Evolutionary conservation across 1,140 invertebrate genomes (phyloP).

Genomic region (Radopholus similis): DNA sequence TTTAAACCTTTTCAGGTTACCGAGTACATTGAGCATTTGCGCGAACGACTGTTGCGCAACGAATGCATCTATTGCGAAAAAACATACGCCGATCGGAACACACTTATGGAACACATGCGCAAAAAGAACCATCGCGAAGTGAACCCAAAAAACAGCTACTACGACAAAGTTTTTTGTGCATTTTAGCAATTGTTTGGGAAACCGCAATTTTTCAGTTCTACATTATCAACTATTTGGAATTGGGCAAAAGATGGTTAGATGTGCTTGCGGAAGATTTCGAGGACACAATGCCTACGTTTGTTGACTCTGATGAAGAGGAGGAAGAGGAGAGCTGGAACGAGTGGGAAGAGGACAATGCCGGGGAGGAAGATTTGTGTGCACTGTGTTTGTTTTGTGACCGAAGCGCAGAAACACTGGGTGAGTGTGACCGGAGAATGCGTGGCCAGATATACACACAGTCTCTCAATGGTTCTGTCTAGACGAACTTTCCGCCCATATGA

Average conservation of each 20-base stretch:
- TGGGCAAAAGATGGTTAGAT: slow-evolving; percentile 60
- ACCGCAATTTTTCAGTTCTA: slow-evolving; percentile 41
- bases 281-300: slow-evolving; percentile 59
- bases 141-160: slow-evolving; percentile 59
- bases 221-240: slow-evolving; percentile 60
- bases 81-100: slow-evolving; percentile 51
- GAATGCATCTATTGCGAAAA: slow-evolving; percentile 61
- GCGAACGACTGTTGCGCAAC: slow-evolving; percentile 51
- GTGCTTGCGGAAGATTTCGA: slow-evolving; percentile 60
- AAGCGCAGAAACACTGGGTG: slow-evolving; percentile 43
- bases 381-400: slow-evolving; percentile 55
- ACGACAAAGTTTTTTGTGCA: slow-evolving; percentile 45
- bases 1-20: slow-evolving; percentile 26
- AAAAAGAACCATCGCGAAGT: slow-evolving; percentile 59
- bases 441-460: too few relatives aligned
- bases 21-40: slow-evolving; percentile 57
- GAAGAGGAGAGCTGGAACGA: slow-evolving; percentile 55
- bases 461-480: too few relatives aligned
- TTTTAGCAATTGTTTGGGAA: not conserved
- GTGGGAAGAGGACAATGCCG: slow-evolving; percentile 58
- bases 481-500: slow-evolving; percentile 47
- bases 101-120: slow-evolving; percentile 59
- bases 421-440: too few relatives aligned
- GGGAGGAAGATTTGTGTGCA: slow-evolving; percentile 52
- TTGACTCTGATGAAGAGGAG: slow-evolving; percentile 57